Base-by-base conservation (phyloP, 2,113 vertebrate species). In the Nothoprocta perdicaria region DNA sequence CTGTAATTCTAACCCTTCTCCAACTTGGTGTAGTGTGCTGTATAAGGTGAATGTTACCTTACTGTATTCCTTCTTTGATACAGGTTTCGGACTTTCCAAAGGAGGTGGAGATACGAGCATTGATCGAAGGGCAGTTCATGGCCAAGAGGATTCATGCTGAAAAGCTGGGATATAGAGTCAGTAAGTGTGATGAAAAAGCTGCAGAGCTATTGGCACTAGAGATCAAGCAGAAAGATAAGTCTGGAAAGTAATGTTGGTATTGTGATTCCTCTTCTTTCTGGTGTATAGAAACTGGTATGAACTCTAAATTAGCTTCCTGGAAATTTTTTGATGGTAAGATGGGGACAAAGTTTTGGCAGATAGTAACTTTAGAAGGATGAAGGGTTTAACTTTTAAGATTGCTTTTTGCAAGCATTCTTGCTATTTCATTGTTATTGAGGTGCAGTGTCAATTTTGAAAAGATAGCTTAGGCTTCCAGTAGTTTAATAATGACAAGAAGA, bases 41-140 rank as follows among this genome's bases (percentile, higher is more conserved):
- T 18, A 10, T 9, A 10, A 74, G 50, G 60, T 65, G 40, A 60
- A 66, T 48, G 24, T 81, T 93, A 57, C 62, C 41, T 33, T 86
- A 74, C 55, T 77, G 50, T 38, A 11, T 72, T 86, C 74, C 23
- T 80, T 89, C 77, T 83, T 40, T 90, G 88, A 40, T 67, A 14
- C 96, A 99, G 99, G 98, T 99, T 76, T 86, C 95, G 35, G 80
- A 58, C 8, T 98, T 98, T 90, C 95, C 78, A 71, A 82, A 95
- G 61, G 95, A 98, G 71, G 95, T 98, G 91, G 99, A 99, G 97
- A 97, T 99, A 50, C 98, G 99, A 73, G 99, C 99, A 0, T 50
- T 99, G 95, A 97, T 99, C 3, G 99, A 99, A 97, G 99, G 99
- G 84, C 99, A 99, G 96, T 99, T 99, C 93, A 96, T 99, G 98